These are phyloP conservation scores for Electrophaes corylata DNA, from an alignment of 2,888 invertebrate species.

Conservation along the genomic window DNA sequence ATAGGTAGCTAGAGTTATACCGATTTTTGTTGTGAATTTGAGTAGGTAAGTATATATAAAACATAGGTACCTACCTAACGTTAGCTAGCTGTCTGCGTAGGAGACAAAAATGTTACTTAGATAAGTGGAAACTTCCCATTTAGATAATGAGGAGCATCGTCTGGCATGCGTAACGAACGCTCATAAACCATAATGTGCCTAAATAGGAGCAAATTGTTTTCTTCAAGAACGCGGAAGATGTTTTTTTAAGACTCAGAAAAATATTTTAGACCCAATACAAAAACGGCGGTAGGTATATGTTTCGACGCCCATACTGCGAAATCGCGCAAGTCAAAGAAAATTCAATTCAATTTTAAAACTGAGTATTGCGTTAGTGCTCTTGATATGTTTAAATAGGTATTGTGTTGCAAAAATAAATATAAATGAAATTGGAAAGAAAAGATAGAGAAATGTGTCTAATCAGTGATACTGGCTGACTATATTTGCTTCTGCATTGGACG, in stretches of 20 bases:
- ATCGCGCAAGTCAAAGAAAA: too few relatives aligned
- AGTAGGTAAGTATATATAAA: neutral
- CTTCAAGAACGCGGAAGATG: conserved; percentile 17
- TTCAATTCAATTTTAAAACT: too few relatives aligned
- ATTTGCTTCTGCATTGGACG: too few relatives aligned
- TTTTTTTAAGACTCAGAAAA: neutral
- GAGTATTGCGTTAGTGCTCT: too few relatives aligned
- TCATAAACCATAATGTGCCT: conserved; percentile 23
- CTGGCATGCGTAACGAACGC: conserved; percentile 40
- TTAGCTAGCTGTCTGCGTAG: conserved; percentile 44
- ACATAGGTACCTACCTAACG: too few relatives aligned
- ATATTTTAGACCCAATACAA: too few relatives aligned
- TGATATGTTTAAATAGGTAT: too few relatives aligned
- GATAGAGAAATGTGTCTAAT: too few relatives aligned
- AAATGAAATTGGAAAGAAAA: too few relatives aligned
- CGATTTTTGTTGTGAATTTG: neutral
- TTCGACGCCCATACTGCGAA: neutral
- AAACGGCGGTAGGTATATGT: neutral
- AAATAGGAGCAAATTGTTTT: conserved; percentile 2
- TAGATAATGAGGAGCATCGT: conserved; percentile 59
- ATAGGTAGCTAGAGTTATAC: neutral
- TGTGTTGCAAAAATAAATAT: too few relatives aligned
- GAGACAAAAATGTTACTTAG: conserved; percentile 65
- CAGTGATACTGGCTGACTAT: too few relatives aligned
- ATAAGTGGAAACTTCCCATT: conserved; percentile 71